These are phyloP conservation scores for Albula goreensis DNA, from an alignment of 2,113 vertebrate species.

Conservation along the genomic window DNA sequence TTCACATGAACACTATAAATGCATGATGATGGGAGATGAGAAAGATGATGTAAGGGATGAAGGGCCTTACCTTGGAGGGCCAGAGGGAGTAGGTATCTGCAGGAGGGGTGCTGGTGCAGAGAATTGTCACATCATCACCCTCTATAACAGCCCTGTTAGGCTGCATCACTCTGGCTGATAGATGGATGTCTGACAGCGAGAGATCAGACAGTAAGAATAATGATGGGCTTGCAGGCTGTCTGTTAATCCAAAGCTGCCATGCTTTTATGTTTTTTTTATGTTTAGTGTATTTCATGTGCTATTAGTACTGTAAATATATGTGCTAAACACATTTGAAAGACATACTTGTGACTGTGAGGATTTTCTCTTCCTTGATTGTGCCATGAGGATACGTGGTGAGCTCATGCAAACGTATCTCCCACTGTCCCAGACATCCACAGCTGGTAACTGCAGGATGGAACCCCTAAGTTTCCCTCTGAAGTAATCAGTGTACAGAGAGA, in stretches of 20 bases:
- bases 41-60: too few species aligned
- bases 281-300: too few species aligned
- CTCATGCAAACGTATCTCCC: conserved; percentile 57
- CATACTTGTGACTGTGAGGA: conserved; percentile 48
- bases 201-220: neutral
- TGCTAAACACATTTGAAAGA: neutral
- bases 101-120: conserved; percentile 19
- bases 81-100: neutral
- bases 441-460: conserved; percentile 41
- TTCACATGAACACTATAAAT: too few species aligned
- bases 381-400: conserved; percentile 49
- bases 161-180: neutral
- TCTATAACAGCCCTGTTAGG: neutral
- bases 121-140: conserved; percentile 22
- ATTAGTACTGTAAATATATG: too few species aligned
- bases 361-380: conserved; percentile 1
- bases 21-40: too few species aligned
- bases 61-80: conserved; percentile 3
- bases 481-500: conserved; percentile 12
- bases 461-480: rapidly evolving
- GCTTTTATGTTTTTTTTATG: too few species aligned
- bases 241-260: too few species aligned
- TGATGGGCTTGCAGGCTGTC: neutral
- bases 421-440: conserved; percentile 37
- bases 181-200: neutral